These are phyloP conservation scores for Carposina sasakii DNA, from an alignment of 1,140 invertebrate genomes.

Conservation along the genomic window DNA sequence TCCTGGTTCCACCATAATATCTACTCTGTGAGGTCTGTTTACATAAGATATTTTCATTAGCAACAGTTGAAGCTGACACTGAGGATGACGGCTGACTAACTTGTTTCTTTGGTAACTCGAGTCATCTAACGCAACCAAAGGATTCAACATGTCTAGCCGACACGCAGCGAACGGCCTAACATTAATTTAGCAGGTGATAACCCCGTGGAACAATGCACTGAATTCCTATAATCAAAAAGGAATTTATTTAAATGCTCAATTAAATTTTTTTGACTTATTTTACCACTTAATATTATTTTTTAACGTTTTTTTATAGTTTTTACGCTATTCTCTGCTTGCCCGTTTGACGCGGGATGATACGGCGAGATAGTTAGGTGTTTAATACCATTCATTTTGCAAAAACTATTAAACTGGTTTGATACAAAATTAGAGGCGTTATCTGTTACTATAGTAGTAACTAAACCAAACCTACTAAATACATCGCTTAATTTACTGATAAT, in stretches of 20 bases:
- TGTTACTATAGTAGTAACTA: slow-evolving; percentile 6
- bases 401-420: slow-evolving; percentile 2
- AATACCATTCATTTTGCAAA: slow-evolving; percentile 7
- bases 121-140: not conserved
- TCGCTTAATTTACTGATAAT: slow-evolving; percentile 1
- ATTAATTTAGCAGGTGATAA: not conserved
- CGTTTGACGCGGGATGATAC: not conserved
- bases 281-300: not conserved
- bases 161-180: not conserved
- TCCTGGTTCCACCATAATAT: not conserved
- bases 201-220: not conserved
- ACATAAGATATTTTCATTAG: not conserved
- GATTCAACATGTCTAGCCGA: not conserved
- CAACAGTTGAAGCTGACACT: not conserved
- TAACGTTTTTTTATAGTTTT: not conserved
- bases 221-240: not conserved
- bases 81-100: not conserved
- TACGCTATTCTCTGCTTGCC: not conserved
- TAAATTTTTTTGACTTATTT: not conserved
- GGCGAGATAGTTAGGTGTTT: slow-evolving; percentile 1
- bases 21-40: not conserved
- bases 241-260: not conserved
- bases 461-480: slow-evolving; percentile 6
- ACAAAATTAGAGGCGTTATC: slow-evolving; percentile 9
- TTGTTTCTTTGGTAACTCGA: not conserved